Conservation (phyloP, 2,113 vertebrate species). For the Nothocercus julius region DNA sequence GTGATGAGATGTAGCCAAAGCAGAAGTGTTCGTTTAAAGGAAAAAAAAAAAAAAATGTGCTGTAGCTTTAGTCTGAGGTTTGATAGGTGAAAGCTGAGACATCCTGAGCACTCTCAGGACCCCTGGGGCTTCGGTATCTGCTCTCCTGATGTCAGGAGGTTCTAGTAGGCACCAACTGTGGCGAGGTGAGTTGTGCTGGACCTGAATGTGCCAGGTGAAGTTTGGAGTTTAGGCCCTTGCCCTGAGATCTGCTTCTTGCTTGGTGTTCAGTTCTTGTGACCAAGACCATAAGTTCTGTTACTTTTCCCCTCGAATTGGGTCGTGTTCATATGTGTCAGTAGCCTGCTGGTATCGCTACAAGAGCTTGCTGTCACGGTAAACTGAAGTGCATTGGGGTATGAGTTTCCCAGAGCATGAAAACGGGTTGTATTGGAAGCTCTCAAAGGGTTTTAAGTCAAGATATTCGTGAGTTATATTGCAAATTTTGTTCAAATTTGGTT, state of each 20-base stretch:
- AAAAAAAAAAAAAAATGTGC: neutral
- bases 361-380: no score
- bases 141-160: neutral
- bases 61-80: neutral
- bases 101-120: neutral
- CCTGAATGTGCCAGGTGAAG: accelerated
- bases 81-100: neutral
- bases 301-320: neutral
- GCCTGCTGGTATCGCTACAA: neutral
- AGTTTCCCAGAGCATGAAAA: neutral
- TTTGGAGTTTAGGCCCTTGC: neutral
- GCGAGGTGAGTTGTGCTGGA: neutral
- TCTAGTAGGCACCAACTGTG: neutral
- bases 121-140: neutral
- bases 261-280: neutral
- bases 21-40: neutral
- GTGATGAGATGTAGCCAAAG: neutral
- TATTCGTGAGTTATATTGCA: neutral
- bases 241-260: neutral
- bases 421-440: neutral
- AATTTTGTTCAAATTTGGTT: neutral
- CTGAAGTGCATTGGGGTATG: neutral
- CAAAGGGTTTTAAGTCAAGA: accelerated
- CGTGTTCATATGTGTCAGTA: neutral
- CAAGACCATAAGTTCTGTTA: neutral